Base-by-base conservation (phyloP, 2,888 invertebrate genomes). In the Thera obeliscata region DNA sequence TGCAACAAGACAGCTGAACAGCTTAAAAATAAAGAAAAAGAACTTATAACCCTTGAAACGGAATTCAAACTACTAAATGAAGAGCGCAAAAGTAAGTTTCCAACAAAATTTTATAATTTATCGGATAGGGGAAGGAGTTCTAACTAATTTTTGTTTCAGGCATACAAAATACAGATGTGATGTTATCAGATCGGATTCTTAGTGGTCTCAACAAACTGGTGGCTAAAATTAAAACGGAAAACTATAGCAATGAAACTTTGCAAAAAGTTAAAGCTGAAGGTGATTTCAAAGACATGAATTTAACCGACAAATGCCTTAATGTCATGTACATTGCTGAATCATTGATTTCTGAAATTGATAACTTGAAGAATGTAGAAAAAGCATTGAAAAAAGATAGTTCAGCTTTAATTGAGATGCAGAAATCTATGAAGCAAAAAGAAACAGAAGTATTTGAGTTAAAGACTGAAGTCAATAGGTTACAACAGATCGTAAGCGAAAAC, bases 401-500 rank as follows among this genome's bases (percentile, higher is more conserved):
- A 65, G 73, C 76, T 9, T 56, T 81, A 3, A 70, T 65, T 36
- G 80, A 82, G 35, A 63, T 84, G 52, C 77, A 74, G 62, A 76
- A 80, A 2, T 70, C 74, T n/a, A 64, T 83, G 3, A 77, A 81
- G 46, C 74, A 81, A 59, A 85, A 85, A 65, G 83, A 87, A 54
- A 66, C 69, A 7, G 73, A 78, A 64, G 70, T 85, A 56, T 67
- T 73, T 41, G 74, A 80, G 52, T 60, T 83, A 2, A 75, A 84
- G 66, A 75, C 71, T 0, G 82, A 87, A 59, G 68, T 82, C 6
- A 81, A 81, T 46, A 73, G 69, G 35, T 66, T 87, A 3, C 75
- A 83, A 58, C 80, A 83, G 68, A 61, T 71, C 22, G 56, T 82
- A 5, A 72, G 75, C 59, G 82, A 83, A 52, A 76, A 75, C 49